Percentiles rank a stretch among this genome's conserved stretches.
Conservation (phyloP, 2,888 invertebrate genomes). For the Agriopis leucophaearia region DNA sequence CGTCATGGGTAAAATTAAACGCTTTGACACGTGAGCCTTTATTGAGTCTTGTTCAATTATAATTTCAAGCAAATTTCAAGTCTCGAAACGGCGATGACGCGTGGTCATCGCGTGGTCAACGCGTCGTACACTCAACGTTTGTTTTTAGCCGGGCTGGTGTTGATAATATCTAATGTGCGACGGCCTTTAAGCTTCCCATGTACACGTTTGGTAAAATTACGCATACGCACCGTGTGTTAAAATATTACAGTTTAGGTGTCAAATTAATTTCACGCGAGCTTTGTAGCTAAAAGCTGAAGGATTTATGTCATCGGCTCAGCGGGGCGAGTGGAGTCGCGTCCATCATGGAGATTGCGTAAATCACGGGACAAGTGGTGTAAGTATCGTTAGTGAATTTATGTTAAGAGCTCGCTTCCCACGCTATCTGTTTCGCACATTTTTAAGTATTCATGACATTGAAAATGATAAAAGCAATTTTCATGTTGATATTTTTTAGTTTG, state of each 20-base stretch:
- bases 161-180: too few relatives aligned
- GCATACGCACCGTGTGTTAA: conserved; percentile 41
- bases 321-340: conserved; percentile 60
- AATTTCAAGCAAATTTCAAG: too few relatives aligned
- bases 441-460: too few relatives aligned
- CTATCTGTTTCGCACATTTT: not conserved
- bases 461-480: too few relatives aligned
- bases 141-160: too few relatives aligned
- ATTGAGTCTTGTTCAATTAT: too few relatives aligned
- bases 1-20: too few relatives aligned
- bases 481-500: too few relatives aligned
- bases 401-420: not conserved
- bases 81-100: too few relatives aligned
- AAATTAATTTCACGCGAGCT: conserved; percentile 65
- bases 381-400: conserved; percentile 21
- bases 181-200: not conserved
- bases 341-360: conserved; percentile 61
- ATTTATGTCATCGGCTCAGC: conserved; percentile 70
- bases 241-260: conserved; percentile 59
- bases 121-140: too few relatives aligned
- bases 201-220: conserved; percentile 16
- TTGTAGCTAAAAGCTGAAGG: conserved; percentile 52
- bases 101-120: too few relatives aligned
- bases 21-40: too few relatives aligned
- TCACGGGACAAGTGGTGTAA: conserved; percentile 48